Evolutionary conservation across 2,113 vertebrate species (phyloP), one percentile per base, ranked within the genome.

Genomic region (Muntiacus muntjak): DNA sequence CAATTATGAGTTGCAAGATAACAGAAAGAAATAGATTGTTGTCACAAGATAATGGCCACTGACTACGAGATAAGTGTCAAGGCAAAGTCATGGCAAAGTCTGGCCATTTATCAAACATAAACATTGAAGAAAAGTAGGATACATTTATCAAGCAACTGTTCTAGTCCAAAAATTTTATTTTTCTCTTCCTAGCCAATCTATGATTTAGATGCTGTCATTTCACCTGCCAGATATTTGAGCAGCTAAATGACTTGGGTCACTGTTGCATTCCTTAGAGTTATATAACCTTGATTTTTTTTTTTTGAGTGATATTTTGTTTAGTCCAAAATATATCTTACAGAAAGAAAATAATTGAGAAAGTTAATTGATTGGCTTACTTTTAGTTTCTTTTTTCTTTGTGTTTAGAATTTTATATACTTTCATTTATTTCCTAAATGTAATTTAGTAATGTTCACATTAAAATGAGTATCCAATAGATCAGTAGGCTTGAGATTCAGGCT

Each of bases 191-290:
- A 23, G n/a, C 60, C 95, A 62, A 95, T 87, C 43, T 93, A 33
- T 96, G 95, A 97, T 97, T 98, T 98, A 98, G 96, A 81, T 93
- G 89, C 94, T 97, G 83, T 97, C 97, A 94, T 87, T 92, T 90
- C 40, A 97, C 79, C 86, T 82, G 62, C 74, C 84, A 95, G 60
- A 85, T 96, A 78, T 95, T 98, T 97, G 74, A 84, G 28, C 67
- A 95, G 52, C 78, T 81, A 64, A 97, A 87, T 87, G 57, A 91
- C 62, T 54, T 62, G 64, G 58, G 64, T 90, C 79, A 92, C 30
- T 85, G 55, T n/a, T 54, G 25, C 43, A 52, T 97, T 93, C 60
- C 45, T 91, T 95, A 89, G 17, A 85, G 52, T 87, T 85, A 55
- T 40, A 87, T 82, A 96, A 67, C 50, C 54, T 97, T 97, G 54